A percentile compares a stretch with the other conserved stretches of the same genome.
Evolutionary conservation across 1,140 invertebrate genomes (phyloP).

Genomic region (Polyergus mexicanus): DNA sequence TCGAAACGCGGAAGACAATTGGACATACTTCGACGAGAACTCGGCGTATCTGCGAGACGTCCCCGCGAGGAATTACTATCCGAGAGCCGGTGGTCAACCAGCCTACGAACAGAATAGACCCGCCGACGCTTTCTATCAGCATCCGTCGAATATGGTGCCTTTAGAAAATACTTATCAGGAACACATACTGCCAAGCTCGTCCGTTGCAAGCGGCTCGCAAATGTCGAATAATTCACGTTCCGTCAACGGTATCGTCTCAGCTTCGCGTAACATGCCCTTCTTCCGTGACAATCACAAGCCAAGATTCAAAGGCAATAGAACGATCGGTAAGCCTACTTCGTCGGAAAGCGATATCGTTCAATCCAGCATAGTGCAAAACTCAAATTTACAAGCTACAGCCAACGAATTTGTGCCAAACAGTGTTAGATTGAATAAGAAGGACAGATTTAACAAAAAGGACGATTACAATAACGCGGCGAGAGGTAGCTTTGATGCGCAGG

Average conservation of each 20-base stretch:
- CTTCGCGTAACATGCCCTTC: neutral
- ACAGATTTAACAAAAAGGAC: neutral
- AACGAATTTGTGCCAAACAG: constrained; percentile 74
- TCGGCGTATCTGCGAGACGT: constrained; percentile 23
- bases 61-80: constrained; percentile 57
- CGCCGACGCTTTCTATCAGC: constrained; percentile 59
- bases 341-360: neutral
- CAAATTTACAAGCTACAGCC: constrained; percentile 78
- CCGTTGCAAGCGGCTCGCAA: neutral
- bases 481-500: neutral
- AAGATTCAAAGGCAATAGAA: neutral
- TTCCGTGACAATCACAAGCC: neutral
- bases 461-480: neutral
- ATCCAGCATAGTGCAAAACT: constrained; percentile 60
- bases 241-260: neutral
- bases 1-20: constrained; percentile 65
- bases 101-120: constrained; percentile 65
- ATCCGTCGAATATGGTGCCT: constrained; percentile 39
- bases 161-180: constrained; percentile 49
- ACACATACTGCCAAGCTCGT: constrained; percentile 50
- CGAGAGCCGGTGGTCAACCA: constrained; percentile 25
- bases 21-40: constrained; percentile 74
- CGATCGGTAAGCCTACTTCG: constrained; percentile 2
- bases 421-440: neutral
- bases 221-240: neutral